Evolutionary conservation across 2,113 vertebrate genomes (phyloP), one percentile per base, ranked within the genome.

Genomic region (Datnioides undecimradiatus): DNA sequence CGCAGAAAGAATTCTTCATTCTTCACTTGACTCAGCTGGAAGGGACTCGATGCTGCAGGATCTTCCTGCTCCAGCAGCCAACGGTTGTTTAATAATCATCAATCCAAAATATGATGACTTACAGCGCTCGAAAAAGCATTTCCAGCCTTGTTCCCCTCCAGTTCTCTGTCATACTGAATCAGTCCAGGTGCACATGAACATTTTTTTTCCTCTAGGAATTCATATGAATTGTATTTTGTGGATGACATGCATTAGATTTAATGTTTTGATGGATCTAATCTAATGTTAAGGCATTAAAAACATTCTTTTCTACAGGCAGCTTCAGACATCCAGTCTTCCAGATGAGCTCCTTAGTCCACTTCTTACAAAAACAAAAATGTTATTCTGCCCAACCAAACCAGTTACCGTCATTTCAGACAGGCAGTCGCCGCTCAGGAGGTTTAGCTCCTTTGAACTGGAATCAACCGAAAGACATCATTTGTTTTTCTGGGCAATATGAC

Each of bases 1-100:
- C 33, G 71, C 60, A 64, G 63, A 87, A 5, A 76, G 86, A 88
- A 17, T 36, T 72, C 12, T 6, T 87, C 69, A 36, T 41, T 87
- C 46, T n/a, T 80, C 78, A 72, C 80, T 12, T 43, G 19, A 60
- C 23, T 70, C 70, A 40, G 79, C 41, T 68, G 80, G 49, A 70
- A 45, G 58, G 67, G 72, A 64, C 38, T 76, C 6, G 1, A 58
- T 27, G 16, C 60, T 49, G 19, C 45, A 63, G 74, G 58, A 64
- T 48, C 59, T 51, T 74, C 8, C 34, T 33, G 16, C 21, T 65
- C 3, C 31, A 59, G 57, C n/a, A 69, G 14, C 23, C 8, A 2
- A n/a, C 17, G 6, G n/a, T 21, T 67, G 4, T 36, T 60, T 27
- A 45, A 57, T 38, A 48, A 65, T 52, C 49, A 54, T 58, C 8